Evolutionary conservation across 2,797 vertebrate species (phyloP).

Genomic region (Scolopax bukidnonensis): DNA sequence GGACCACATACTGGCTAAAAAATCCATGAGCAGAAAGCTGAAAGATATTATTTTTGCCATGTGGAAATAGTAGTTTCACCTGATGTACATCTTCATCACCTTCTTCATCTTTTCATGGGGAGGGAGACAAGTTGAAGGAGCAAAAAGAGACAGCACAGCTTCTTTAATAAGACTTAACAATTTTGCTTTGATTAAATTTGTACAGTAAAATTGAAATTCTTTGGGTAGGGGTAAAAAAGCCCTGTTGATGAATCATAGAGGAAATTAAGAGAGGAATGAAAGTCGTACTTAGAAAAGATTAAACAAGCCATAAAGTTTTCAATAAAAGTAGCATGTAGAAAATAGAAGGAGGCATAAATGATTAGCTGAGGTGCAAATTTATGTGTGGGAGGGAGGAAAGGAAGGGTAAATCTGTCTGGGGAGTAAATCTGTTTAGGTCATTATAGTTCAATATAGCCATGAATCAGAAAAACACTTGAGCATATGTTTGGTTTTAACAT

Average conservation of each 20-base stretch:
- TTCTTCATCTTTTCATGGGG: background rate
- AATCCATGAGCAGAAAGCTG: slow-evolving; percentile 7
- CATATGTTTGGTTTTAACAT: background rate
- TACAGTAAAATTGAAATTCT: background rate
- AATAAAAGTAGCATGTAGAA: background rate
- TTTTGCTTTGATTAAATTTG: slow-evolving; percentile 29
- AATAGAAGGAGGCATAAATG: background rate
- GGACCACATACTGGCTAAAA: slow-evolving; percentile 15
- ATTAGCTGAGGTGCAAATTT: background rate
- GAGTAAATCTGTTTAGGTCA: background rate
- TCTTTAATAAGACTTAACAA: slow-evolving; percentile 37
- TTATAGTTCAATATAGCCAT: background rate
- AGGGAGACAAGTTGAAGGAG: background rate
- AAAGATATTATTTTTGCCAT: slow-evolving; percentile 54
- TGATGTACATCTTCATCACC: background rate
- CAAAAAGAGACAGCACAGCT: background rate
- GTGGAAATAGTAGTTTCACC: slow-evolving; percentile 37
- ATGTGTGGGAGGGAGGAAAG: background rate
- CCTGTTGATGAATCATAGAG: background rate
- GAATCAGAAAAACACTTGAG: background rate
- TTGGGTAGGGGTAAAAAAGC: background rate
- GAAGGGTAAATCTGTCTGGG: background rate
- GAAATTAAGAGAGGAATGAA: slow-evolving; percentile 3
- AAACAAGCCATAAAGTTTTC: background rate
- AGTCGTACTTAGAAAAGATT: background rate